phyloP scores from a whole-genome alignment of 2,113 vertebrate genomes.

The Xiphophorus couchianus region DNA sequence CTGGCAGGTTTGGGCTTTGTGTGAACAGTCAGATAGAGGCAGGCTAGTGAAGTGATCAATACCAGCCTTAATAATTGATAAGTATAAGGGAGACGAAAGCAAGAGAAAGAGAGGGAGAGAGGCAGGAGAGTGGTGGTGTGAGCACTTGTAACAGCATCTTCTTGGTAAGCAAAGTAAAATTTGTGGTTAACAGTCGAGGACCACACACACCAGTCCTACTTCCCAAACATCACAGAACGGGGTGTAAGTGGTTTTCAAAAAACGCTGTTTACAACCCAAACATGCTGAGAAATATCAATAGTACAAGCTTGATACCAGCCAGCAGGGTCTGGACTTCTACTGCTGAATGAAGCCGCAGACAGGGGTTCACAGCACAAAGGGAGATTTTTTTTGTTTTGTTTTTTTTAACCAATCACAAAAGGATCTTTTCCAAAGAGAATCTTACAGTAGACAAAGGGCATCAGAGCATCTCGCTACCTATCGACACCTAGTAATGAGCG shows the following conservation, averaged over 20 bases:
- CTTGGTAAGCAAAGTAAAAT: conserved; percentile 80
- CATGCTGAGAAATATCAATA: conserved; percentile 54
- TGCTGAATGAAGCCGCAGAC: conserved; percentile 10
- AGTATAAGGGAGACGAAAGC: conserved; percentile 71
- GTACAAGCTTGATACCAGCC: conserved; percentile 26
- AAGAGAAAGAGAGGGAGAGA: conserved; percentile 43
- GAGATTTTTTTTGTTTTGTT: not conserved
- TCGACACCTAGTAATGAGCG: conserved; percentile 64
- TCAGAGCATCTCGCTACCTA: conserved; percentile 47
- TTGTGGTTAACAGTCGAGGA: conserved; percentile 77
- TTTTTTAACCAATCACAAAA: conserved; percentile 10
- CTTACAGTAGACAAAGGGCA: conserved; percentile 65
- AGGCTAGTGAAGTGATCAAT: conserved; percentile 83
- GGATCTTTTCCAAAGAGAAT: conserved; percentile 33
- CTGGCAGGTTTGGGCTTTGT: conserved; percentile 78
- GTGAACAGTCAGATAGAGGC: conserved; percentile 81
- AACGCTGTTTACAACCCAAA: conserved; percentile 62
- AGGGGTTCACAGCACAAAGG: conserved; percentile 1
- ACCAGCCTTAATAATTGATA: conserved; percentile 85
- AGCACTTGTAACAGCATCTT: conserved; percentile 74
- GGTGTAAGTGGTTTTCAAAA: conserved; percentile 62
- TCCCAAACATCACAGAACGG: conserved; percentile 40
- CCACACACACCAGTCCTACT: conserved; percentile 57
- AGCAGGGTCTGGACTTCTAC: conserved; percentile 31
- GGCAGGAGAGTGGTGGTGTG: conserved; percentile 44